phyloP scores from a whole-genome alignment of 2,113 vertebrate species.

The Sprattus sprattus region DNA sequence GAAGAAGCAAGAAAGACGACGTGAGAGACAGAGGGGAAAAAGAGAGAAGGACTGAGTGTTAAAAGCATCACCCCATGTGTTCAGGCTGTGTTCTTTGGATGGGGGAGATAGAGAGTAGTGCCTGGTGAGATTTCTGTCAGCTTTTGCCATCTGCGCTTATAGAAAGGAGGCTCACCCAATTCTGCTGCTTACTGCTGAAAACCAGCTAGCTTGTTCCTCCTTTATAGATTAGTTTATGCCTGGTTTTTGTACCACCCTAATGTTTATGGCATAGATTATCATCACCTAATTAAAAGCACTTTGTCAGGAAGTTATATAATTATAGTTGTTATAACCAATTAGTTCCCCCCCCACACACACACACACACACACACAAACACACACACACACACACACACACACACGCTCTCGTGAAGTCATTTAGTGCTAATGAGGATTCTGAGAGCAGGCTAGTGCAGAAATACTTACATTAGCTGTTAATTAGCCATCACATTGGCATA shows the following conservation, averaged over 20 bases:
- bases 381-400: neutral
- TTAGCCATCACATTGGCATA: neutral
- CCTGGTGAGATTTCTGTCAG: neutral
- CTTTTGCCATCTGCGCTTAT: neutral
- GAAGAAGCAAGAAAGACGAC: no score
- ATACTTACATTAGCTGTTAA: neutral
- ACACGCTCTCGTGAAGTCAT: neutral
- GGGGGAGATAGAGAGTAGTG: neutral
- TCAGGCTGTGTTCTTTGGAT: neutral
- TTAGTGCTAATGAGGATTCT: slow-evolving; percentile 2
- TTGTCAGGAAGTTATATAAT: slow-evolving; percentile 2
- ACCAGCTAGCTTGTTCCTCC: neutral
- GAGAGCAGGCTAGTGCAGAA: neutral
- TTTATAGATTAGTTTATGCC: neutral
- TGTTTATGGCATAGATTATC: neutral
- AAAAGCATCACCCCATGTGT: neutral
- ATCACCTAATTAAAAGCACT: neutral
- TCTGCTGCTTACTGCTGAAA: neutral
- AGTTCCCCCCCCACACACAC: neutral
- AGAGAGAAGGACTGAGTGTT: neutral
- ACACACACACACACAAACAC: neutral
- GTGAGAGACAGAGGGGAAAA: neutral
- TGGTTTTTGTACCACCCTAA: neutral
- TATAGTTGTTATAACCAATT: slow-evolving; percentile 3
- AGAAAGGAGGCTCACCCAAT: neutral